Evolutionary conservation across 2,797 vertebrate genomes (phyloP).

Genomic region (Meriones psammophilus): DNA sequence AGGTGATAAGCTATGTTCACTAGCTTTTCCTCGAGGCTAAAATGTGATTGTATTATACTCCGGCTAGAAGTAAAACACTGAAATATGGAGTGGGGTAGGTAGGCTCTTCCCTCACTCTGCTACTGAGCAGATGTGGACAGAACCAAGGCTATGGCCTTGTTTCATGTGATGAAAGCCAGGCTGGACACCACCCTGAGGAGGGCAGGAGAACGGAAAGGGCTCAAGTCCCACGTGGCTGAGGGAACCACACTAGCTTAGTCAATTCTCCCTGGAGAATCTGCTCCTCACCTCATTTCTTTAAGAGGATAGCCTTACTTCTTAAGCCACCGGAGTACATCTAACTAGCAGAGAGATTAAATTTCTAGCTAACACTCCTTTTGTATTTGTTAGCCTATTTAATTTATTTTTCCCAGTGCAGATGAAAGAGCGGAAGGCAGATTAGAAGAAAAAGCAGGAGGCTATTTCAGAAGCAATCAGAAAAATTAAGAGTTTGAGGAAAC

Average conservation of each 20-base stretch:
- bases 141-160: accelerated
- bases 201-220: neutral
- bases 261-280: neutral
- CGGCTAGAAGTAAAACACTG: neutral
- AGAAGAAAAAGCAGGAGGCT: neutral
- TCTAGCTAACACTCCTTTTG: no score
- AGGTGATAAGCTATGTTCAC: neutral
- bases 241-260: no score
- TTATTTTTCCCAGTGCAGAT: neutral
- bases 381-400: no score
- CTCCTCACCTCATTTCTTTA: neutral
- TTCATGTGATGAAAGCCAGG: neutral
- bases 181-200: accelerated
- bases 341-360: no score
- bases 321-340: no score
- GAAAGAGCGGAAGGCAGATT: neutral
- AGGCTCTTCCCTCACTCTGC: neutral
- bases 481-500: neutral
- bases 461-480: neutral
- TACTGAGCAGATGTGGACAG: neutral
- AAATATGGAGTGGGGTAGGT: neutral
- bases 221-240: neutral
- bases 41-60: neutral
- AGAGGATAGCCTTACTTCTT: neutral
- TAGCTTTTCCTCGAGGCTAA: neutral